Base-by-base conservation (phyloP, 2,797 vertebrate species). In the Fringilla coelebs region DNA sequence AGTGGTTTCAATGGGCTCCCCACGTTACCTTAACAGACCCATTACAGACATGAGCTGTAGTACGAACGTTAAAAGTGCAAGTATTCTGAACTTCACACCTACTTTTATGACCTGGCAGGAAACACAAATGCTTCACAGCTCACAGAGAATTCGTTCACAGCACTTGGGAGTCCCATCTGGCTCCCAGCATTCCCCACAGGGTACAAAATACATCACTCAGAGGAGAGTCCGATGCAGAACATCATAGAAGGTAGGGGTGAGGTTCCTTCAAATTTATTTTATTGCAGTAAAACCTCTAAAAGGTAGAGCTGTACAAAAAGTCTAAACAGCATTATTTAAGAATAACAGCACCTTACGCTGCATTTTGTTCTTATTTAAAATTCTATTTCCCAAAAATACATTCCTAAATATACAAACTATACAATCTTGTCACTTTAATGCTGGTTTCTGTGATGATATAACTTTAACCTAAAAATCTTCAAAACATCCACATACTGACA, bases 361-460 rank as follows among this genome's bases (percentile, higher is more conserved):
- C 85, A 67, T 97, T 57, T 96, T 96, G 97, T 97, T 98, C 97
- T 95, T 95, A 96, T 98, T 97, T 98, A 97, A 98, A 97, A 97
- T 96, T 97, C 97, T 98, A 96, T 98, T 97, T 97, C 97, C 96
- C 97, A 97, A 98, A 98, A 98, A 98, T 98, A 98, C 97, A 97
- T 97, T 97, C 97, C 98, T 98, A 98, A 98, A 98, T 98, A 98
- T 98, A 98, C 98, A 98, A 98, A 98, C 98, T 98, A 98, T 98
- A 98, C 98, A 98, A 97, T 98, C 96, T 97, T 90, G 95, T 97
- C 97, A 96, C 97, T 96, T 96, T 97, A 98, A 98, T 98, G 98
- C 98, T 98, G 98, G 96, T 97, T 97, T 97, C 96, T 94, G 96
- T 97, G 97, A 96, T 96, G 98, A 97, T 91, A 95, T 43, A 96